Percentiles rank a stretch among this genome's conserved stretches.
Conservation (phyloP, 2,797 vertebrate genomes). For the Dermochelys coriacea region DNA sequence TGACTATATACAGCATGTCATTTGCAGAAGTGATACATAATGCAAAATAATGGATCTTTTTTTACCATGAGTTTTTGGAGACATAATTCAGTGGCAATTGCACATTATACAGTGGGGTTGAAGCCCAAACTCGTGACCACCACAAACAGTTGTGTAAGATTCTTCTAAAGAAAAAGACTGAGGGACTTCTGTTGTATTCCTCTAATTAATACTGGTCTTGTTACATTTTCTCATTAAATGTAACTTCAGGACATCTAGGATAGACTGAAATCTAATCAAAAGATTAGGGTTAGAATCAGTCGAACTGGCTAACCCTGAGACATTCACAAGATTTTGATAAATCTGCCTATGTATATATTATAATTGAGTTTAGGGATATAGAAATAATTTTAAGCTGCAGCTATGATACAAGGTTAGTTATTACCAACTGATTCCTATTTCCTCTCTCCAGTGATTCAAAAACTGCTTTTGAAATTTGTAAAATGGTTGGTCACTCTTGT, state of each 20-base stretch:
- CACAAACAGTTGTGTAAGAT: background rate
- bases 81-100: background rate
- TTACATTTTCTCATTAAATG: background rate
- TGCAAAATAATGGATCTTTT: background rate
- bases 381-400: background rate
- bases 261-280: background rate
- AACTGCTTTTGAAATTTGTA: background rate
- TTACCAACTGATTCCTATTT: background rate
- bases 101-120: background rate
- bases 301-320: background rate
- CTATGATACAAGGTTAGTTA: background rate
- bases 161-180: background rate
- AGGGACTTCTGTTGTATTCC: background rate
- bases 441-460: background rate
- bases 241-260: background rate
- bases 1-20: background rate
- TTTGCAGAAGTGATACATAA: background rate
- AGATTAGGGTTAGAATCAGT: background rate
- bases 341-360: background rate
- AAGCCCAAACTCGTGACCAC: background rate
- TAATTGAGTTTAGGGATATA: background rate
- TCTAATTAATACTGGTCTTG: background rate
- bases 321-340: rapidly evolving
- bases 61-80: background rate
- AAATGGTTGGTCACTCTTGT: background rate